Evolutionary conservation across 2,797 vertebrate genomes (phyloP).

Genomic region (Lagorchestes hirsutus): DNA sequence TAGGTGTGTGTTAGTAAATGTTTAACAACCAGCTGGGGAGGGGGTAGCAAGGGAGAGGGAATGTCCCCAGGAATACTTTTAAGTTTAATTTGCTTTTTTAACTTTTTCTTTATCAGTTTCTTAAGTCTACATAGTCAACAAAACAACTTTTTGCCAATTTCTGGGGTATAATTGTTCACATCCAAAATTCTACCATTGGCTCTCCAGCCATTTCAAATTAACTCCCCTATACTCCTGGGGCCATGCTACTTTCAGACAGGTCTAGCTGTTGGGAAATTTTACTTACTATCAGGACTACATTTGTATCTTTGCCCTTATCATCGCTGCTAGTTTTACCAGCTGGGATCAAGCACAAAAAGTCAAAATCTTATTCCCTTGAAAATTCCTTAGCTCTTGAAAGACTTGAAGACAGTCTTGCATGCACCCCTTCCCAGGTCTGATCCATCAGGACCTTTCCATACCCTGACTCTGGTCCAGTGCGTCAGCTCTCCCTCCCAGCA

Average conservation of each 20-base stretch:
- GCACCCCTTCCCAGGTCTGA: no score
- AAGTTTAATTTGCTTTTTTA: background rate
- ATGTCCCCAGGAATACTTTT: background rate
- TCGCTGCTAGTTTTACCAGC: background rate
- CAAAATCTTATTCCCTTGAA: background rate
- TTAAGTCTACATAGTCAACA: background rate
- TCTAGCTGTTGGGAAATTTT: no score
- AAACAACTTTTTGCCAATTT: no score
- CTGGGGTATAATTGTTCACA: no score
- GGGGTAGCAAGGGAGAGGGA: no score
- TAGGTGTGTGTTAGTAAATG: background rate
- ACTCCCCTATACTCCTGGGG: no score
- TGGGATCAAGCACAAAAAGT: background rate
- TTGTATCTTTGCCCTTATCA: no score
- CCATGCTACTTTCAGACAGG: no score
- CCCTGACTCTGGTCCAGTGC: background rate
- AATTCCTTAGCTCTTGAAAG: background rate
- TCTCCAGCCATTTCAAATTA: no score
- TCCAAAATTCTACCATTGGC: no score
- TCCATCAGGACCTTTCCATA: background rate
- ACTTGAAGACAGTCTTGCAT: background rate
- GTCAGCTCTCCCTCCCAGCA: background rate
- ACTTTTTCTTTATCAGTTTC: background rate
- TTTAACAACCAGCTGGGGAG: background rate
- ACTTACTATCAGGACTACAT: no score